Evolutionary conservation across 2,113 vertebrate species (phyloP).

Genomic region (Charadrius vociferus): DNA sequence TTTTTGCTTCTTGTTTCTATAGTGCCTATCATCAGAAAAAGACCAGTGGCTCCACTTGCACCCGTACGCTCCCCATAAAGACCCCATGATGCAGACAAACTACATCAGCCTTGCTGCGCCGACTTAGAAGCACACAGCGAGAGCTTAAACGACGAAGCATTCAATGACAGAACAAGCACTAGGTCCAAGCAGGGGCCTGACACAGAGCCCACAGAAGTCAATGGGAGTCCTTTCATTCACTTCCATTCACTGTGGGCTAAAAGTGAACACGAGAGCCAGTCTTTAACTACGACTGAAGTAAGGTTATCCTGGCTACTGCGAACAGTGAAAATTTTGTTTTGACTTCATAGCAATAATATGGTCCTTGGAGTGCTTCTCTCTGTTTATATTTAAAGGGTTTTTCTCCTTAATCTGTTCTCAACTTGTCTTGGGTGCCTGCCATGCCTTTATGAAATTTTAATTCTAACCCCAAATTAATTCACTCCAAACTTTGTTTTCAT

Average conservation of each 20-base stretch:
- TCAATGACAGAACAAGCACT: background rate
- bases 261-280: background rate
- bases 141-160: rapidly evolving
- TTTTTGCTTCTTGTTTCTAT: background rate
- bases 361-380: conserved; percentile 9
- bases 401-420: conserved; percentile 4
- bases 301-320: background rate
- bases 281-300: background rate
- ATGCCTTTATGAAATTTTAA: conserved; percentile 27
- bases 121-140: background rate
- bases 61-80: background rate
- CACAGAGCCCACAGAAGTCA: background rate
- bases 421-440: conserved; percentile 38
- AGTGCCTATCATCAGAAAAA: background rate
- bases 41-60: background rate
- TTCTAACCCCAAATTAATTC: conserved; percentile 12
- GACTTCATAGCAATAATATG: background rate
- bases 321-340: background rate
- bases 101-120: background rate
- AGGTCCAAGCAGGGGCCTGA: background rate
- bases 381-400: conserved; percentile 42
- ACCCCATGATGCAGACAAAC: background rate
- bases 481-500: conserved; percentile 25
- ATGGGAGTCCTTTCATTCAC: background rate
- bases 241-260: background rate